Evolutionary conservation across 2,888 invertebrate genomes (phyloP).

Genomic region (Melanargia galathea): DNA sequence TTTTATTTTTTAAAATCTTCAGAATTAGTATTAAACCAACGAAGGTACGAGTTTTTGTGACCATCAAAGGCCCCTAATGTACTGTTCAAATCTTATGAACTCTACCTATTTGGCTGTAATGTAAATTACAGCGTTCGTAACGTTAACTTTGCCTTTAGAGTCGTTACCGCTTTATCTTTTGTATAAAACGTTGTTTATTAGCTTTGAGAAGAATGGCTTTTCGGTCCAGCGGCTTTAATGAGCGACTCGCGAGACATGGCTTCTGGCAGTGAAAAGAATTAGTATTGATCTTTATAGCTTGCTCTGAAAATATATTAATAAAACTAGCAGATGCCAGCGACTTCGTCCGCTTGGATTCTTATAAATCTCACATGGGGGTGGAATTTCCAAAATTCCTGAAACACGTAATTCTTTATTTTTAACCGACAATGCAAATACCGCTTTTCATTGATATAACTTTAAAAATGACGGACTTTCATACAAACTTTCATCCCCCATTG

Average conservation of each 20-base stretch:
- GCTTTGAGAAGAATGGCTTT: constrained; percentile 36
- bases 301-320: constrained; percentile 10
- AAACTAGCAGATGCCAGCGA: too few species aligned
- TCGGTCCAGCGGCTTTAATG: constrained; percentile 39
- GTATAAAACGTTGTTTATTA: constrained; percentile 36
- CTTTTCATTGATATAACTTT: too few species aligned
- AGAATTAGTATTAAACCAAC: neutral
- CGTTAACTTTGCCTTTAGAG: constrained; percentile 23
- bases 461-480: too few species aligned
- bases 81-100: constrained; percentile 15
- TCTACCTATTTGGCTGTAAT: constrained; percentile 21
- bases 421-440: too few species aligned
- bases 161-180: constrained; percentile 29
- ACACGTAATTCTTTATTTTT: too few species aligned
- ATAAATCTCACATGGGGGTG: too few species aligned
- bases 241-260: constrained; percentile 34
- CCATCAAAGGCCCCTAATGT: constrained; percentile 6
- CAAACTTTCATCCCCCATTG: too few species aligned
- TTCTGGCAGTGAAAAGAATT: constrained; percentile 35
- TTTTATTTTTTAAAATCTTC: constrained; percentile 9
- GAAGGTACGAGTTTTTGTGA: constrained; percentile 3
- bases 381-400: too few species aligned
- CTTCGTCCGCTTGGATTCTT: too few species aligned
- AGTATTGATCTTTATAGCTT: constrained; percentile 31
- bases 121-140: constrained; percentile 16